phyloP scores from a whole-genome alignment of 2,113 vertebrate species.

The Fulica atra region DNA sequence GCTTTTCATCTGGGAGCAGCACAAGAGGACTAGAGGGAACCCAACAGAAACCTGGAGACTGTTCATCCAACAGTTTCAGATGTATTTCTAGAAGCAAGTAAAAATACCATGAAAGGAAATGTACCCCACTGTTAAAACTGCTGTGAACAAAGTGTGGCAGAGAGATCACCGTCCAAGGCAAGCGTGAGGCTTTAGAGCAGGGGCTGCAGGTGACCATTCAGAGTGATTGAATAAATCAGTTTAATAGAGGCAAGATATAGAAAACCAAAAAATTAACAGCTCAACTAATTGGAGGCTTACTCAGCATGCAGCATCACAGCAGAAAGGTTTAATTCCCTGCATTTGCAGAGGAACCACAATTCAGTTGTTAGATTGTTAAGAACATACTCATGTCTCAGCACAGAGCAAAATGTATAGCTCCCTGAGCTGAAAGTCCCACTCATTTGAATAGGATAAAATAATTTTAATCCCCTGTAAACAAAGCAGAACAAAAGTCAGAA shows the following conservation, averaged over 20 bases:
- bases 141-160: not conserved
- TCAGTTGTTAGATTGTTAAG: not conserved
- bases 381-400: not conserved
- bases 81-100: slow-evolving; percentile 13
- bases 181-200: not conserved
- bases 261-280: slow-evolving; percentile 21
- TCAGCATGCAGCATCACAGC: not conserved
- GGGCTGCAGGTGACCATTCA: not conserved
- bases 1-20: not conserved
- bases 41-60: not conserved
- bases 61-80: not conserved
- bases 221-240: not conserved
- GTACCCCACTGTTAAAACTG: not conserved
- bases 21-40: not conserved
- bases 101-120: not conserved
- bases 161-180: not conserved
- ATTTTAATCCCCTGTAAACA: not conserved
- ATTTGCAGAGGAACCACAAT: not conserved
- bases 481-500: not conserved
- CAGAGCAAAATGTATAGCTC: not conserved
- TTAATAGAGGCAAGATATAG: not conserved
- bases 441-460: not conserved
- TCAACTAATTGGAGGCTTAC: not conserved
- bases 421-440: not conserved
- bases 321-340: not conserved